Evolutionary conservation across 2,888 invertebrate species (phyloP).

Genomic region (Acronicta alni): DNA sequence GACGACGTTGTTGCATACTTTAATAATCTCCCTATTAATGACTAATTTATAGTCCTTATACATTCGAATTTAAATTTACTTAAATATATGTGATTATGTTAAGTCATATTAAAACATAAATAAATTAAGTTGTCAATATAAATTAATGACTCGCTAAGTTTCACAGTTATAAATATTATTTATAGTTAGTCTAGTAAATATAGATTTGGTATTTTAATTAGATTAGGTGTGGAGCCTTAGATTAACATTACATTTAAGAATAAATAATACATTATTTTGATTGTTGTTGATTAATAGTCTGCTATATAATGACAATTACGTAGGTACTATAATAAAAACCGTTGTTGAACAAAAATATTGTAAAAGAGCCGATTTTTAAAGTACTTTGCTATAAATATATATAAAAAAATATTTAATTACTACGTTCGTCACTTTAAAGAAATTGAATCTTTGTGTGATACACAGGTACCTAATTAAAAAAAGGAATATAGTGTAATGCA

Average conservation of each 20-base stretch:
- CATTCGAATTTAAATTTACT: slow-evolving; percentile 22
- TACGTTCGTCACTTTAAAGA: too few relatives aligned
- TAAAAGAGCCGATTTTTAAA: too few relatives aligned
- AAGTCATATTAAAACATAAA: slow-evolving; percentile 7
- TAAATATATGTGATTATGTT: slow-evolving; percentile 27
- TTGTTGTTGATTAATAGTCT: neutral
- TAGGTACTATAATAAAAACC: too few relatives aligned
- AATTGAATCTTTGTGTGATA: too few relatives aligned
- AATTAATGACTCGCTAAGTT: slow-evolving; percentile 18
- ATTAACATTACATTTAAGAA: slow-evolving; percentile 10
- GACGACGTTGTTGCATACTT: slow-evolving; percentile 32
- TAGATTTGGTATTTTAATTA: slow-evolving; percentile 20
- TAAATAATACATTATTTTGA: slow-evolving; percentile 1
- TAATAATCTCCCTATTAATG: slow-evolving; percentile 24
- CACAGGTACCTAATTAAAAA: too few relatives aligned
- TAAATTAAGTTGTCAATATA: slow-evolving; percentile 27
- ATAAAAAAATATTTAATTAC: too few relatives aligned
- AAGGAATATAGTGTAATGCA: too few relatives aligned
- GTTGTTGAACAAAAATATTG: too few relatives aligned
- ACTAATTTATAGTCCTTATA: slow-evolving; percentile 52
- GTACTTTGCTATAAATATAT: too few relatives aligned
- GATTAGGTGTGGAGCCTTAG: slow-evolving; percentile 12
- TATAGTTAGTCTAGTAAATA: too few relatives aligned
- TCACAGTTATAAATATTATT: slow-evolving; percentile 13
- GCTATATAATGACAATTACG: neutral